These are phyloP conservation scores for Drosophila mettleri DNA, from an alignment of 2,888 invertebrate species.

Conservation along the genomic window DNA sequence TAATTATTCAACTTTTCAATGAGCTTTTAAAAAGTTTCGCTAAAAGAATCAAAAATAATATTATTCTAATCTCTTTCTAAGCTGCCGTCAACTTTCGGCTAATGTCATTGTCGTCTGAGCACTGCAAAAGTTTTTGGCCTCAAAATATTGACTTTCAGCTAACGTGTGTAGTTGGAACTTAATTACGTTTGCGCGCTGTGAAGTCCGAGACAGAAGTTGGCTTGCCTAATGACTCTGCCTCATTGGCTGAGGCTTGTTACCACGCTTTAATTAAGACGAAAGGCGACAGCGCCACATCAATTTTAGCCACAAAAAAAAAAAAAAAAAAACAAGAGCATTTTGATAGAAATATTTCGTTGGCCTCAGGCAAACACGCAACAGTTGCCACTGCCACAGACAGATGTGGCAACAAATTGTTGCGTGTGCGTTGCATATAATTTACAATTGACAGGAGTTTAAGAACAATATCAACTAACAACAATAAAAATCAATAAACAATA, in stretches of 20 bases:
- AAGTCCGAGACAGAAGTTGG: conserved; percentile 13
- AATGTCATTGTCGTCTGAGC: conserved; percentile 24
- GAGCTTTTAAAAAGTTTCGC: no score
- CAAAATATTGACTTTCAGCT: conserved; percentile 55
- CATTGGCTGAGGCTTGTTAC: conserved; percentile 35
- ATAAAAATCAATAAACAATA: conserved; percentile 5
- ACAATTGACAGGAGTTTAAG: conserved; percentile 36
- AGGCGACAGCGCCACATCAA: conserved; percentile 26
- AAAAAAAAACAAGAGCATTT: background rate
- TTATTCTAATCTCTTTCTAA: background rate
- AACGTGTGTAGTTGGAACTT: conserved; percentile 43
- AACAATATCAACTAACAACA: conserved; percentile 35
- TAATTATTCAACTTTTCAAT: no score
- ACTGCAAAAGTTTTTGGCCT: conserved; percentile 21
- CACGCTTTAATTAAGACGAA: conserved; percentile 37
- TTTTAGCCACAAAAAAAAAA: conserved; percentile 22
- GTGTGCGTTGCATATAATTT: conserved; percentile 52
- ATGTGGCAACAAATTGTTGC: conserved; percentile 47
- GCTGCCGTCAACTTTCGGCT: background rate
- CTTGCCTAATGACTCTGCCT: conserved; percentile 42
- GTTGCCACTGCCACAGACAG: conserved; percentile 21
- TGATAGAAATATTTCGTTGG: conserved; percentile 2
- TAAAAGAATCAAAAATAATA: no score
- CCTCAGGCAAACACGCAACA: conserved; percentile 36
- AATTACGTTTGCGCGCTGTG: conserved; percentile 34